Base-by-base conservation (phyloP, 2,888 invertebrate species). In the Temnothorax unifasciatus region DNA sequence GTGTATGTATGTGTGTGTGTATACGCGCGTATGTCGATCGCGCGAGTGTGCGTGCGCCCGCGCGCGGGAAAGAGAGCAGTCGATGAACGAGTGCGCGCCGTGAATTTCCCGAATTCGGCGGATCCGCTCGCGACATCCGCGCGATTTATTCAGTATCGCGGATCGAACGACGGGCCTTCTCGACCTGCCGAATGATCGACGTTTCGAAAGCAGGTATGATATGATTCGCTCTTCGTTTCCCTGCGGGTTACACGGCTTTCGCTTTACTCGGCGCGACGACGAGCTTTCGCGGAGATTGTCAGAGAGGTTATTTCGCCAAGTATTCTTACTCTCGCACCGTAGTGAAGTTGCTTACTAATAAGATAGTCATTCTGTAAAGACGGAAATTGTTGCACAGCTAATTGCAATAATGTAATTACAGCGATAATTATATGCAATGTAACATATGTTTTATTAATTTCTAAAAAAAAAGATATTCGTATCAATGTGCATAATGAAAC, bases 11-110 rank as follows among this genome's bases (percentile, higher is more conserved):
- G 44, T 29, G 59, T 41, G 2, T 41, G 41, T 2, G 41, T 9
- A 8, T 9, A 8, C 8, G 41, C n/a, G 59, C 8, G 41, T 41
- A 8, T 9, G 41, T 2, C 0, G 41, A 8, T 59, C 63, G 52
- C 47, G 52, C 68, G 52, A 59, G 29, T 77, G 41, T 61, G 69
- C 38, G 69, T 50, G 34, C 59, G 18, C 79, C 15, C 79, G 79
- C 79, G 69, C 79, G 79, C 79, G 79, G 47, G 69, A 69, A 79
- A 79, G 69, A 79, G 69, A 79, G 15, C 79, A 79, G 79, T 79
- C 69, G 77, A 54, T 44, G 79, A 79, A 69, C 79, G 79, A 38
- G 69, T 47, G 77, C 69, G 54, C 68, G 68, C 6, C 68, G 68
- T 54, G 79, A 79, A 79, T 76, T 68, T 75, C 25, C 5, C 63